phyloP scores from a whole-genome alignment of 1,140 invertebrate species.

The Nixonia krombeini region DNA sequence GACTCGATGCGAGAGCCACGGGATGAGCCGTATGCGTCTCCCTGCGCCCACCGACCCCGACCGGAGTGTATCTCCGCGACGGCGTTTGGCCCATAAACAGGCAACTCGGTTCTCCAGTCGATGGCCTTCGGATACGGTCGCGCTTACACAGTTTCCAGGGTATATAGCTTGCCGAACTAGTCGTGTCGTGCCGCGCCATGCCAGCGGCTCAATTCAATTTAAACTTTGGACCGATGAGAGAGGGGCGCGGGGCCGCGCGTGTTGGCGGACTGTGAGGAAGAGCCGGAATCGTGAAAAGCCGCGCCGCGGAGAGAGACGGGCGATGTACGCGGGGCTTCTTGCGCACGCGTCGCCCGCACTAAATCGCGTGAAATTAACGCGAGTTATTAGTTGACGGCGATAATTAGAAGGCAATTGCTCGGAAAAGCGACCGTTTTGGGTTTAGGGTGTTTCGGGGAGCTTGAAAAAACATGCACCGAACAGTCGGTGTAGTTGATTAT shows the following conservation, averaged over 20 bases:
- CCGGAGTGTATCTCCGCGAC: conserved; percentile 65
- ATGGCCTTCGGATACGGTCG: conserved; percentile 68
- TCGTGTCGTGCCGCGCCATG: conserved; percentile 54
- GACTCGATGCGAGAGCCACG: conserved; percentile 13
- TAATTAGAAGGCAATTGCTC: conserved; percentile 70
- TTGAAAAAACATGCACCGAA: too few relatives aligned
- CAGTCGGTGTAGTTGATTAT: too few relatives aligned
- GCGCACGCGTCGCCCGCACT: conserved; percentile 60
- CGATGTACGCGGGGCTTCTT: conserved; percentile 7
- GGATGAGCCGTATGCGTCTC: conserved; percentile 33
- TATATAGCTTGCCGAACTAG: conserved; percentile 68
- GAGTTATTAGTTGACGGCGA: conserved; percentile 71
- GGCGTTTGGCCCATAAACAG: conserved; percentile 67
- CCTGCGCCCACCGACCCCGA: conserved; percentile 56
- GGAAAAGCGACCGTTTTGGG: conserved; percentile 61
- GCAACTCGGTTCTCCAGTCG: conserved; percentile 66
- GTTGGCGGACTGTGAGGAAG: conserved; percentile 18
- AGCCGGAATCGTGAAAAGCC: conserved; percentile 30
- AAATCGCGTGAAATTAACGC: conserved; percentile 71
- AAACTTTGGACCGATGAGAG: conserved; percentile 61
- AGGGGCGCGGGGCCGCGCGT: conserved; percentile 6
- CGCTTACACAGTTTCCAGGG: conserved; percentile 56
- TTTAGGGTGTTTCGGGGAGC: background rate
- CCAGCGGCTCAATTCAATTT: conserved; percentile 71
- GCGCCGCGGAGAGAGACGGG: conserved; percentile 19